These are phyloP conservation scores for Crypturellus tataupa DNA, from an alignment of 2,797 vertebrate species.

Conservation along the genomic window DNA sequence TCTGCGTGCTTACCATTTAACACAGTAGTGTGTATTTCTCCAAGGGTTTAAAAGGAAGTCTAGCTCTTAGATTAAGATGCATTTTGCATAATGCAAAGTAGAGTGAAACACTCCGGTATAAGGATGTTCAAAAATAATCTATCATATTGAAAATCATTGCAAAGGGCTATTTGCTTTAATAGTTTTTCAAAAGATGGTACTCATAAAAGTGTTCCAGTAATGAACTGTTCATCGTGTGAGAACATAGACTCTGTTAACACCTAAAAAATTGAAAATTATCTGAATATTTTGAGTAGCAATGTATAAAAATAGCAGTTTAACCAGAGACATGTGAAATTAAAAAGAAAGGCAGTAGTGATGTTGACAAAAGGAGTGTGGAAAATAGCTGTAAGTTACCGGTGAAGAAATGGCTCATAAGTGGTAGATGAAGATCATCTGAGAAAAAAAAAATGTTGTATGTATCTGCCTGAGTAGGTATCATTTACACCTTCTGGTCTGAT, in stretches of 20 bases:
- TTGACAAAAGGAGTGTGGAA: not conserved
- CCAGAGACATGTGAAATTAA: not conserved
- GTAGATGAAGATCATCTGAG: not conserved
- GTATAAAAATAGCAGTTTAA: not conserved
- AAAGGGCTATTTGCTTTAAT: not conserved
- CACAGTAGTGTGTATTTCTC: not conserved
- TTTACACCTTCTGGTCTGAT: not conserved
- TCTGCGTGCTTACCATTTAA: not conserved
- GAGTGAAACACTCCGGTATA: not conserved
- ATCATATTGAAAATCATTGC: not conserved
- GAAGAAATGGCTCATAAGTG: not conserved
- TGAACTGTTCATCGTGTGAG: not conserved
- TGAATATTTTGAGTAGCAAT: not conserved
- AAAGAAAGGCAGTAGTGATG: not conserved
- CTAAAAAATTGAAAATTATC: not conserved
- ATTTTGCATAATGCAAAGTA: not conserved
- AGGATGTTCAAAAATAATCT: conserved; percentile 8
- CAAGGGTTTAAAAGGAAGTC: not conserved
- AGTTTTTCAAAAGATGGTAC: not conserved
- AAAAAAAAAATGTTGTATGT: too few relatives aligned
- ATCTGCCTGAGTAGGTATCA: not conserved
- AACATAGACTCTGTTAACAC: not conserved
- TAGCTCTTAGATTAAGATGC: conserved; percentile 8
- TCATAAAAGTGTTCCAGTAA: not conserved
- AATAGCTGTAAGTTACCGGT: not conserved